Percentiles rank a stretch among this genome's conserved stretches.
These are phyloP conservation scores for Ferrisia virgata DNA, from an alignment of 2,888 invertebrate genomes.

Conservation along the genomic window DNA sequence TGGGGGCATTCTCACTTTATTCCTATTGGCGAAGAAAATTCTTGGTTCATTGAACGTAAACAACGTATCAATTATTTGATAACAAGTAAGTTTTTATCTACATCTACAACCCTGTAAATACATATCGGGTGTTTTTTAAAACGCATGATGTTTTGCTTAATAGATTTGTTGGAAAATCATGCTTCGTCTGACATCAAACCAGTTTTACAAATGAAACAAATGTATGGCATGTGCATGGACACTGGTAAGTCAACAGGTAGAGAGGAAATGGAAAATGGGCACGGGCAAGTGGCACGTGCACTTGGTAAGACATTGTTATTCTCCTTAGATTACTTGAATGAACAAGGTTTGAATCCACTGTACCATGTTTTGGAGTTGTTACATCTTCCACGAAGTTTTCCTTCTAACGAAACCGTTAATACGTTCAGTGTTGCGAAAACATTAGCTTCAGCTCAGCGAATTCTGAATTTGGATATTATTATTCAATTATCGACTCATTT, in stretches of 20 bases:
- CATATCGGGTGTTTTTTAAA: neutral
- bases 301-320: too few species aligned
- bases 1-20: conserved; percentile 80
- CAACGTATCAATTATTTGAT: conserved; percentile 48
- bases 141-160: neutral
- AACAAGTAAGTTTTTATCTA: conserved; percentile 46
- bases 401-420: conserved; percentile 40
- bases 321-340: conserved; percentile 48
- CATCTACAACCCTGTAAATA: too few species aligned
- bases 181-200: neutral
- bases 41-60: conserved; percentile 50
- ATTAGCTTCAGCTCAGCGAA: conserved; percentile 49
- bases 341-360: conserved; percentile 49
- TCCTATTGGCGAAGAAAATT: conserved; percentile 68
- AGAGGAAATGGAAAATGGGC: too few species aligned
- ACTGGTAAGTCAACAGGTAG: conserved; percentile 25
- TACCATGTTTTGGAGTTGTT: conserved; percentile 48
- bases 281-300: too few species aligned
- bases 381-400: conserved; percentile 48
- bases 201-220: conserved; percentile 3
- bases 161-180: neutral
- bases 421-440: conserved; percentile 49
- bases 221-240: neutral
- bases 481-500: conserved; percentile 48
- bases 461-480: conserved; percentile 50